A percentile compares a stretch with the other conserved stretches of the same genome.
Evolutionary conservation across 2,113 vertebrate species (phyloP).

Genomic region (Nannobrachium achirus): DNA sequence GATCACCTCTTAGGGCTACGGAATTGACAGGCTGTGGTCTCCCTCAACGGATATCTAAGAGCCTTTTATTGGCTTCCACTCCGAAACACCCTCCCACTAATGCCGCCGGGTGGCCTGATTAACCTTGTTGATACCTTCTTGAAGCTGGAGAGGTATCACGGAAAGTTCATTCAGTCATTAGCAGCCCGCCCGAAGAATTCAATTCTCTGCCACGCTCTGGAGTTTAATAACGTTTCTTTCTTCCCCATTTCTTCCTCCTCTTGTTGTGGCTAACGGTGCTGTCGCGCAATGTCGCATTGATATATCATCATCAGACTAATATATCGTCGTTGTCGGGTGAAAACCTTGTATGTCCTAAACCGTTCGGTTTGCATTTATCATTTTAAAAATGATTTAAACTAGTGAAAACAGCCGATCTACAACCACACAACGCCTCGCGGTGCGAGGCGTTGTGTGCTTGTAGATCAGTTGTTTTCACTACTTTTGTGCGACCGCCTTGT

Average conservation of each 20-base stretch:
- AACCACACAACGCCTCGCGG: too few relatives aligned
- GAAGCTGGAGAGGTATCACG: slow-evolving; percentile 73
- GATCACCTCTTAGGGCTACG: slow-evolving; percentile 76
- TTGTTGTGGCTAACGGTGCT: neutral
- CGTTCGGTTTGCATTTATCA: too few relatives aligned
- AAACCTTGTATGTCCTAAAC: too few relatives aligned
- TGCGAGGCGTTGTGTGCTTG: too few relatives aligned
- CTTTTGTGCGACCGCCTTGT: too few relatives aligned
- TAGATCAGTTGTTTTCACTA: too few relatives aligned
- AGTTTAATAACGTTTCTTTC: slow-evolving; percentile 35
- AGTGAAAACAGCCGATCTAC: too few relatives aligned
- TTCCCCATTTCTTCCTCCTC: too few relatives aligned
- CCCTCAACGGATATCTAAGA: slow-evolving; percentile 79
- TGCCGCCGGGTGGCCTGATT: slow-evolving; percentile 72
- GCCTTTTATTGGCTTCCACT: slow-evolving; percentile 75
- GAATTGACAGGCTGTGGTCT: slow-evolving; percentile 79
- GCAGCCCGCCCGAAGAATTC: slow-evolving; percentile 43
- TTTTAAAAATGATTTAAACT: too few relatives aligned
- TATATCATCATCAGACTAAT: too few relatives aligned
- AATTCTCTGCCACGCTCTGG: slow-evolving; percentile 49
- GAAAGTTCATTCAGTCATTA: slow-evolving; percentile 76
- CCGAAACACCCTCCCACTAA: slow-evolving; percentile 72
- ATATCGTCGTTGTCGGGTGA: too few relatives aligned
- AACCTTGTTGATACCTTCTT: slow-evolving; percentile 74
- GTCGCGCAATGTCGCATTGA: neutral